These are phyloP conservation scores for Rhagoletis zephyria DNA, from an alignment of 1,140 invertebrate species.

Conservation along the genomic window DNA sequence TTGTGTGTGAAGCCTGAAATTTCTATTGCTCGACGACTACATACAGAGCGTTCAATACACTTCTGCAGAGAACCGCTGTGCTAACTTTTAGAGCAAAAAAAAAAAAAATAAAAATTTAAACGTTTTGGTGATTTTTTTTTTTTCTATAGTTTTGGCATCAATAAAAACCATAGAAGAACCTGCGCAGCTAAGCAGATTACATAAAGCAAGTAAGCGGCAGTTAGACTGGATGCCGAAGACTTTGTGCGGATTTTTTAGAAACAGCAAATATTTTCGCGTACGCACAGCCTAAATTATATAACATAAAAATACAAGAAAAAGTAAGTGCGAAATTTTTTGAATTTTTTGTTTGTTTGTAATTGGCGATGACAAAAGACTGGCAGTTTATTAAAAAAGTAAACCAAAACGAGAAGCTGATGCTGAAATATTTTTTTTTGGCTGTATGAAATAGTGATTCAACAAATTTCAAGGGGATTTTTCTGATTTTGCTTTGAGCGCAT, in stretches of 20 bases:
- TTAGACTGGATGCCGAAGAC: no score
- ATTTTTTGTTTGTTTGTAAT: background rate
- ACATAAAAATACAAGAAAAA: background rate
- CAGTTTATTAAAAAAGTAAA: background rate
- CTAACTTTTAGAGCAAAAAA: background rate
- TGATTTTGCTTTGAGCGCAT: no score
- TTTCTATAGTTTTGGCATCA: no score
- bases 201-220: no score
- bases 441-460: no score
- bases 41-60: background rate
- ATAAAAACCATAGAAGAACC: background rate
- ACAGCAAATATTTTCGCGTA: background rate
- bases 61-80: background rate
- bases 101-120: background rate
- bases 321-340: constrained; percentile 40
- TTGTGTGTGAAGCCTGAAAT: constrained; percentile 19
- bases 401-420: background rate
- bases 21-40: background rate
- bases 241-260: background rate
- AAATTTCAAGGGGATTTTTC: no score
- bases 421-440: background rate
- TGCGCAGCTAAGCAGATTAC: background rate
- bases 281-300: background rate
- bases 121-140: no score
- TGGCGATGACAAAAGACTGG: background rate